These are phyloP conservation scores for Lynx canadensis DNA, from an alignment of 2,113 vertebrate genomes.

Conservation along the genomic window DNA sequence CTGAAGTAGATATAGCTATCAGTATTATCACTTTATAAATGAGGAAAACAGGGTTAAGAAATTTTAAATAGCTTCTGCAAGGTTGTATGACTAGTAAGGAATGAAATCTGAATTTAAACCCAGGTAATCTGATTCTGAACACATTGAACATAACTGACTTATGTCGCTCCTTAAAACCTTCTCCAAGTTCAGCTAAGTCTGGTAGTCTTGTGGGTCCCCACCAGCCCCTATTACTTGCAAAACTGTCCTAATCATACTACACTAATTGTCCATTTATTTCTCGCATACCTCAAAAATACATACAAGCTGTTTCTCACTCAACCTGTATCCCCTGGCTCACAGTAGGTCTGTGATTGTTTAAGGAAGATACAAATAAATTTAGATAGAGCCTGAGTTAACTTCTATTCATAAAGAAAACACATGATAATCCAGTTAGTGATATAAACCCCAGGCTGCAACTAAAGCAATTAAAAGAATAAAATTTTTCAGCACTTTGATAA, in stretches of 20 bases:
- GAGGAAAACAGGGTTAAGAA: background rate
- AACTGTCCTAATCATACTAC: background rate
- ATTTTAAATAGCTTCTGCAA: background rate
- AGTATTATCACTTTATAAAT: background rate
- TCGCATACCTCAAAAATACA: background rate
- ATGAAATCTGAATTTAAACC: background rate
- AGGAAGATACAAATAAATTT: background rate
- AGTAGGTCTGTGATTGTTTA: background rate
- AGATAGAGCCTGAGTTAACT: background rate
- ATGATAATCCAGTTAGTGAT: background rate
- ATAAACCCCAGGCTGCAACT: background rate
- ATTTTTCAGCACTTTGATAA: background rate
- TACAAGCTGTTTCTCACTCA: background rate
- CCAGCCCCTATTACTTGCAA: background rate
- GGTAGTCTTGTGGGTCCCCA: background rate
- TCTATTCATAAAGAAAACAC: background rate
- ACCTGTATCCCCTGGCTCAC: background rate
- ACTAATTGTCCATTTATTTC: background rate
- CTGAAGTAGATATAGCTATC: background rate
- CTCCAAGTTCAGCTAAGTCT: background rate
- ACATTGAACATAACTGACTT: no score
- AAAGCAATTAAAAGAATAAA: slow-evolving; percentile 5
- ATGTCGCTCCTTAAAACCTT: background rate
- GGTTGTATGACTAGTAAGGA: background rate
- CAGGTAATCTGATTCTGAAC: background rate